Evolutionary conservation across 2,113 vertebrate species (phyloP).

Genomic region (Phrynosoma blainvillii): DNA sequence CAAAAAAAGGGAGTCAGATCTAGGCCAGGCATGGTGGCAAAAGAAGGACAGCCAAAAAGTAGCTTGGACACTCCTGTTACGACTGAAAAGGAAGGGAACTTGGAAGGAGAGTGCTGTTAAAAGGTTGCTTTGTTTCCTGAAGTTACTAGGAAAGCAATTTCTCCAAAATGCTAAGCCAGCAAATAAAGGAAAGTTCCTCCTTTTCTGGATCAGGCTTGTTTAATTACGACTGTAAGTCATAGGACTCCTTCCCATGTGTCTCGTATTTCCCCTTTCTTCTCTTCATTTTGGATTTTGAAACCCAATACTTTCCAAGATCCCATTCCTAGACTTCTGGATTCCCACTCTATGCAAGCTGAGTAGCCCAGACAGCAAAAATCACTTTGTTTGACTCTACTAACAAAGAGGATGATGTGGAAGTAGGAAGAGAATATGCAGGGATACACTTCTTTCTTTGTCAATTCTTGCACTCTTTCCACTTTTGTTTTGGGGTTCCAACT

Average conservation of each 20-base stretch:
- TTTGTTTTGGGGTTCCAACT: neutral
- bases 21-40: neutral
- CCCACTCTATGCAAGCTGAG: neutral
- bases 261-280: neutral
- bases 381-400: neutral
- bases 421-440: neutral
- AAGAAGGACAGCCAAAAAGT: neutral
- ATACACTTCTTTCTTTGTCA: neutral
- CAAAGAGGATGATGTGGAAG: neutral
- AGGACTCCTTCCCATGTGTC: neutral
- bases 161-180: neutral
- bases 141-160: neutral
- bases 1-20: neutral
- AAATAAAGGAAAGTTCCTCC: neutral
- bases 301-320: neutral
- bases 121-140: no score
- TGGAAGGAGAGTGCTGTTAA: no score
- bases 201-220: neutral
- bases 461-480: no score
- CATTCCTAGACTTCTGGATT: neutral
- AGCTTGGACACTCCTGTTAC: neutral
- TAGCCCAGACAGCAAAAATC: neutral
- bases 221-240: neutral
- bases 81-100: neutral
- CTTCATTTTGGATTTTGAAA: neutral